Evolutionary conservation across 1,140 invertebrate species (phyloP), one percentile per base, ranked within the genome.

Genomic region (Ceratitis capitata): DNA sequence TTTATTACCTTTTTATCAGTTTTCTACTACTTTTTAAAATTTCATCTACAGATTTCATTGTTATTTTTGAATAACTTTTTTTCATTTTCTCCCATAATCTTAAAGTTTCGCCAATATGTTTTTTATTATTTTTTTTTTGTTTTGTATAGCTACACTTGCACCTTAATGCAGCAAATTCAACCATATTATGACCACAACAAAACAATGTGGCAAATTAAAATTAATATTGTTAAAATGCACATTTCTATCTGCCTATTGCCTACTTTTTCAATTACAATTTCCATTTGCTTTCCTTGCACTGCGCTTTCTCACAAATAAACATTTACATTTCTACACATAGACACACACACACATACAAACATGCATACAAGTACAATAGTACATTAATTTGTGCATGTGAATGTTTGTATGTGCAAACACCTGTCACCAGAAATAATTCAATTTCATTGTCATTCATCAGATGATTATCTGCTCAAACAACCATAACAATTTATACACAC

Each of bases 381-480:
- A 47, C 45, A 47, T 1, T 19, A 19, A 53, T 53, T 19, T 1
- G 51, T 53, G 5, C 51, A 19, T 19, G 16, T 53, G 16, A 1
- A 19, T 53, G 29, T 42, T 23, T 32, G 35, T 45, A 12, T 78
- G 69, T 45, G 29, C 35, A 45, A 12, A 35, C 69, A 78, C 69
- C 69, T 78, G 69, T 45, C 69, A 78, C 69, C 39, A 78, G 39
- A 78, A 78, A 78, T 78, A 78, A 78, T 78, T 78, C 69, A 78
- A 78, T 78, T 78, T 78, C 69, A 78, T 78, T 78, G 69, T 78
- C 69, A 45, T 42, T 78, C 69, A 78, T 78, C 69, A 42, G 69
- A 78, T 78, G 69, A 78, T 78, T 78, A 78, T 78, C 69, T 45
- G 69, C 69, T 45, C 69, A 78, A 78, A 42, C 69, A 45, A 78